Evolutionary conservation across 2,113 vertebrate species (phyloP).

Genomic region (Hippoglossus stenolepis): DNA sequence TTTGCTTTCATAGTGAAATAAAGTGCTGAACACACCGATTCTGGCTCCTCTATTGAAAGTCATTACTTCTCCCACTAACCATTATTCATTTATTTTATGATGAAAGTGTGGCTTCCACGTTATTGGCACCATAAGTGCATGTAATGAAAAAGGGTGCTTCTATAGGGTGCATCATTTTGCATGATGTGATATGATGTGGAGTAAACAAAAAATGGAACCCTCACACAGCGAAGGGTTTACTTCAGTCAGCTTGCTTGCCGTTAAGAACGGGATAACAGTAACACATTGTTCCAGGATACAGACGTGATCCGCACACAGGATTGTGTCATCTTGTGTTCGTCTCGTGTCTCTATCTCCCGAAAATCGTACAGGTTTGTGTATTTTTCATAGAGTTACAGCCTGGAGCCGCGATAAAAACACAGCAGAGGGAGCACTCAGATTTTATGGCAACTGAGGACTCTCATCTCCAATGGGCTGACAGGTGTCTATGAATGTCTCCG

Average conservation of each 20-base stretch:
- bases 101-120: conserved; percentile 18
- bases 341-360: too few species aligned
- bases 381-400: not conserved
- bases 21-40: conserved; percentile 45
- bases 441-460: not conserved
- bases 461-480: not conserved
- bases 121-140: conserved; percentile 38
- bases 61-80: conserved; percentile 23
- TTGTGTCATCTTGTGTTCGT: conserved; percentile 2
- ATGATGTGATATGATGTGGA: conserved; percentile 11
- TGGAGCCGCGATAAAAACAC: not conserved
- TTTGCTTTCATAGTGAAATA: conserved; percentile 45
- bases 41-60: conserved; percentile 32
- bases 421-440: not conserved
- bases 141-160: conserved; percentile 35
- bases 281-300: not conserved
- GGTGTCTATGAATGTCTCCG: not conserved
- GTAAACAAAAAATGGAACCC: not conserved
- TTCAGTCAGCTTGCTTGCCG: not conserved
- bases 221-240: not conserved
- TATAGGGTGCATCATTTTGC: conserved; percentile 5
- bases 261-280: not conserved
- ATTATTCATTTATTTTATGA: conserved; percentile 35
- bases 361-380: not conserved
- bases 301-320: not conserved